Conservation (phyloP, 2,888 invertebrate species). For the Ptychoptera contaminata region DNA sequence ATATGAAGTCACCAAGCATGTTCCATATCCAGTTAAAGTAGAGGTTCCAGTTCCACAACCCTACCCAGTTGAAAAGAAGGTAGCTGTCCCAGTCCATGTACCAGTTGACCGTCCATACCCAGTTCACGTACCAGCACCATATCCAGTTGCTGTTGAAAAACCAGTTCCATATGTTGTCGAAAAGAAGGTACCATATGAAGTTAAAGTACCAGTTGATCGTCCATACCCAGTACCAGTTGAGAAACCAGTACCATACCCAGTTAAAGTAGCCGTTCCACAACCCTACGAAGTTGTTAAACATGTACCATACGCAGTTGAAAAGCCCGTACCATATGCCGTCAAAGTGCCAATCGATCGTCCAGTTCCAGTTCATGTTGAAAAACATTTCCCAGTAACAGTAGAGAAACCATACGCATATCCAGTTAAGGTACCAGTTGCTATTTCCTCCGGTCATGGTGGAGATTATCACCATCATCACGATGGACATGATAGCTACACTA, state of each 20-base stretch:
- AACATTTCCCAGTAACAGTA: conserved; percentile 37
- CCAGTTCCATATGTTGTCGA: conserved; percentile 52
- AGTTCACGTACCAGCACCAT: conserved; percentile 42
- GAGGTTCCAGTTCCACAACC: conserved; percentile 46
- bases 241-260: conserved; percentile 48
- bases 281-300: conserved; percentile 42
- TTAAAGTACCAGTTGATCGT: conserved; percentile 45
- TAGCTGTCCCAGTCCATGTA: conserved; percentile 46
- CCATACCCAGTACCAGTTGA: conserved; percentile 59
- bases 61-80: conserved; percentile 37
- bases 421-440: conserved; percentile 40
- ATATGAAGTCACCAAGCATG: conserved; percentile 47
- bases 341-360: conserved; percentile 47
- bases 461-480: conserved; percentile 14
- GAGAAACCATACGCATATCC: conserved; percentile 46
- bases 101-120: conserved; percentile 48
- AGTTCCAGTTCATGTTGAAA: conserved; percentile 41
- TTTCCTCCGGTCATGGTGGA: conserved; percentile 27
- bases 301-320: conserved; percentile 45
- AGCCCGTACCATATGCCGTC: conserved; percentile 52
- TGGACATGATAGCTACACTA: conserved; percentile 24
- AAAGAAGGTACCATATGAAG: conserved; percentile 41
- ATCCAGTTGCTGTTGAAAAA: conserved; percentile 51
- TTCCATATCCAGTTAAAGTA: conserved; percentile 50
- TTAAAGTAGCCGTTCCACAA: conserved; percentile 36